These are phyloP conservation scores for Enoplosus armatus DNA, from an alignment of 2,797 vertebrate genomes.

Conservation along the genomic window DNA sequence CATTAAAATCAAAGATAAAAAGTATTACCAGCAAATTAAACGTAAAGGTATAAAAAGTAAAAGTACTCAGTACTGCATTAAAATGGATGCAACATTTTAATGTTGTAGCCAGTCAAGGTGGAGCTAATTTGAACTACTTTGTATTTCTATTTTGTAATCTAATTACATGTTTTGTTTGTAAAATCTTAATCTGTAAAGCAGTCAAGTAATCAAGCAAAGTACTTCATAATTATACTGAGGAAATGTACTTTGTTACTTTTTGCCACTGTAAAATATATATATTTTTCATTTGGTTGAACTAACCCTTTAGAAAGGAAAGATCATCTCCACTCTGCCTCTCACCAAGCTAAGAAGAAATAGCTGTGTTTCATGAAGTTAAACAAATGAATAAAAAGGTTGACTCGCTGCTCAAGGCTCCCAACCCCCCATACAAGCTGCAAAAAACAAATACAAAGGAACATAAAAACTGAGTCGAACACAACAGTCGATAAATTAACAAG, in stretches of 20 bases:
- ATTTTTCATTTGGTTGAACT: constrained; percentile 6
- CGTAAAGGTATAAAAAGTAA: neutral
- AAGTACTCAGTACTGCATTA: neutral
- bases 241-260: neutral
- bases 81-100: neutral
- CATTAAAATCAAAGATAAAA: neutral
- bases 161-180: neutral
- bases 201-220: neutral
- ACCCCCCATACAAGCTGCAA: neutral
- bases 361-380: neutral
- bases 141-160: neutral
- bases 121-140: neutral
- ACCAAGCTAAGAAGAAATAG: neutral
- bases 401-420: neutral
- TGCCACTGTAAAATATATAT: neutral
- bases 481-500: constrained; percentile 52
- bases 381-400: neutral
- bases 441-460: constrained; percentile 41
- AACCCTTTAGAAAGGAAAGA: constrained; percentile 5
- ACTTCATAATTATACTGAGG: no score
- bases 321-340: neutral
- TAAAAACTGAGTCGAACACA: constrained; percentile 33
- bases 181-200: neutral
- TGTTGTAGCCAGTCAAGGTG: no score
- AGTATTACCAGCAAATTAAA: neutral